Evolutionary conservation across 2,888 invertebrate genomes (phyloP), one percentile per base, ranked within the genome.

Genomic region (Dendrolimus houi): DNA sequence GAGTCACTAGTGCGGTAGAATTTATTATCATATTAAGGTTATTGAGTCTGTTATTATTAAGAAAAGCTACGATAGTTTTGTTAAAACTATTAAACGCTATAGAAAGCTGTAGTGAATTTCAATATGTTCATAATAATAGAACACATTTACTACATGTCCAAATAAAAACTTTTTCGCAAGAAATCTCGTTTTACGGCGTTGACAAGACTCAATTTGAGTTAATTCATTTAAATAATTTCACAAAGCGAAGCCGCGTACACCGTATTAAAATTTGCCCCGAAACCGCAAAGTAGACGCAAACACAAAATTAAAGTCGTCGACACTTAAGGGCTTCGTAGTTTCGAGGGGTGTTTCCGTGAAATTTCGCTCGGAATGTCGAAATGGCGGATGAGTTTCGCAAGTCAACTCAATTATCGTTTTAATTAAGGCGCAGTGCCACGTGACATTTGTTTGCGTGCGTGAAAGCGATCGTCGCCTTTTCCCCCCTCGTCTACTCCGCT

Each of bases 401-500:
- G 88, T 90, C 89, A 88, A 90, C 89, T 89, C 89, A 90, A 90
- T 90, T 90, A 90, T 89, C 89, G 89, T 90, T 90, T 90, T 90
- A 90, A 90, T 90, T 89, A 90, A 88, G 87, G 88, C 87, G 81
- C 79, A 80, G 79, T 79, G 84, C 86, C 88, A 88, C 89, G 89
- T 90, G 90, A 87, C 89, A 85, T 91, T 89, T 91, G 88, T 90
- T 89, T 88, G 88, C 89, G 85, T 89, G 88, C 87, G 85, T 87
- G 87, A 85, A 86, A 87, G 85, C 85, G 85, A 88, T 88, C 85
- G 79, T 47, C 71, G 68, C 72, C 70, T 69, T 72, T 64, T 69
- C 64, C 71, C 59, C 62, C 59, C 62, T 61, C 29, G 29, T 29
- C 29, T 29, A 29, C 29, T 29, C 3, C 62, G 59, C 63, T 57